These are phyloP conservation scores for Sanderia malayensis DNA, from an alignment of 30 jellyfish, hydroid and myxozoan species.

Conservation along the genomic window DNA sequence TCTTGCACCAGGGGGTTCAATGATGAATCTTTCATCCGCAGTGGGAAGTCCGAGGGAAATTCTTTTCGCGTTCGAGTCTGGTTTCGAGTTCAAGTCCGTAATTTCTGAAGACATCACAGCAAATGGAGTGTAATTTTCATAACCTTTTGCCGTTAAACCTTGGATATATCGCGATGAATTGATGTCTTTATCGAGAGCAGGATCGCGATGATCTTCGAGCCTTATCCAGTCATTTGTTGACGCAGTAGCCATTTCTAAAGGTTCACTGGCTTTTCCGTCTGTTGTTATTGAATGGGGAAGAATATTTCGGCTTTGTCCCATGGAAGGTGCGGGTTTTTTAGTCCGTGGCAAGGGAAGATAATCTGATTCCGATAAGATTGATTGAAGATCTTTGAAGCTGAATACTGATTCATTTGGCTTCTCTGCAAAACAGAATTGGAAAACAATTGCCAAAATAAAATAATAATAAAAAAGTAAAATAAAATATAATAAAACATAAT, in stretches of 20 bases:
- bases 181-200: too few relatives aligned
- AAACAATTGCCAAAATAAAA: constrained; percentile 2
- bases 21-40: neutral
- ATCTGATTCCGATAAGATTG: constrained; percentile 48
- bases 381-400: constrained; percentile 40
- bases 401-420: constrained; percentile 23
- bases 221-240: neutral
- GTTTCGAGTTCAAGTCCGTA: neutral
- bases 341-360: constrained; percentile 32
- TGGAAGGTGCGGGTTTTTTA: neutral
- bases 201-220: neutral
- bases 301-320: neutral
- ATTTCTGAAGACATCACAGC: neutral
- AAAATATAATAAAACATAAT: neutral
- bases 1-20: neutral
- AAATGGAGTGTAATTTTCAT: neutral
- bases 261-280: neutral
- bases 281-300: neutral
- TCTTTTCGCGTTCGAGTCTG: too few relatives aligned
- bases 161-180: too few relatives aligned
- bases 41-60: too few relatives aligned
- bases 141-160: too few relatives aligned
- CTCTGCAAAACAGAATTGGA: constrained; percentile 8
- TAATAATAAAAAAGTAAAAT: too few relatives aligned
- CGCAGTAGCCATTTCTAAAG: neutral